Conservation (phyloP, 2,113 vertebrate species). For the Illadopsis cleaveri region DNA sequence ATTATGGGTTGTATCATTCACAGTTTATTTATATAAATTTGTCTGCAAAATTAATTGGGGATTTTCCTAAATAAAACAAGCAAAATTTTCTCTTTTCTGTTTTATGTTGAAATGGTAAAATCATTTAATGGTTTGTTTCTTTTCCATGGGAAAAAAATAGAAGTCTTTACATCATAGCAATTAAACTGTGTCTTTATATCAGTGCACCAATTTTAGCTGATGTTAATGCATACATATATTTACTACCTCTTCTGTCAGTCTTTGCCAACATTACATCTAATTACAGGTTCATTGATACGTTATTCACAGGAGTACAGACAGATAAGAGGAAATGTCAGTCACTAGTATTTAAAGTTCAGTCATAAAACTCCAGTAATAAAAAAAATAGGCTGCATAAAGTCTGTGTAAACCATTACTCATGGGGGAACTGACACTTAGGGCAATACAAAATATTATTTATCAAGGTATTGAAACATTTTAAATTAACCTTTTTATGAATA, state of each 20-base stretch:
- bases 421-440: not conserved
- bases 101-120: not conserved
- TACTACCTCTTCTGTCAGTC: conserved; percentile 12
- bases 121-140: not conserved
- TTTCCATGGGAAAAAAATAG: not conserved
- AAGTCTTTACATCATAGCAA: not conserved
- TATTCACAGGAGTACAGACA: conserved; percentile 17
- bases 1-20: not conserved
- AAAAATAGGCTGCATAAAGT: conserved; percentile 27
- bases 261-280: conserved; percentile 25
- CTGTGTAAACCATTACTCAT: conserved; percentile 17
- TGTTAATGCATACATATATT: not conserved
- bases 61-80: not conserved
- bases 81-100: not conserved
- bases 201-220: not conserved
- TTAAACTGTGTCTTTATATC: not conserved
- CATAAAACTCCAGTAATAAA: conserved; percentile 36
- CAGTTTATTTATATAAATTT: conserved; percentile 25
- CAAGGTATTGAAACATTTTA: not conserved
- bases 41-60: not conserved
- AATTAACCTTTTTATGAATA: conserved; percentile 10
- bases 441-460: conserved; percentile 20
- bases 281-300: conserved; percentile 16
- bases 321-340: conserved; percentile 38
- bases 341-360: conserved; percentile 59